Evolutionary conservation across 2,797 vertebrate species (phyloP).

Genomic region (Microcaecilia unicolor): DNA sequence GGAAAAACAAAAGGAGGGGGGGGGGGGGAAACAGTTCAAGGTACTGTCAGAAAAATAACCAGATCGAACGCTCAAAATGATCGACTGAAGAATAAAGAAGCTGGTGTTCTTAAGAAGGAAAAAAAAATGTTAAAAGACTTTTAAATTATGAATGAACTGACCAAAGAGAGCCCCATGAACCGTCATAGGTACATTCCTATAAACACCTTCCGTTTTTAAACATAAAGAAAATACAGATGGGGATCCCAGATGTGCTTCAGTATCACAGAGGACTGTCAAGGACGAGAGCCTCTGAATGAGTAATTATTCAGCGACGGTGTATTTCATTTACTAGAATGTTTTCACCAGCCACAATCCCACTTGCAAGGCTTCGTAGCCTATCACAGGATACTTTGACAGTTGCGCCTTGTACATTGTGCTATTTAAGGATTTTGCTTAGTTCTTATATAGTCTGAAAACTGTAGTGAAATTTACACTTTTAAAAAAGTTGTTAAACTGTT

Average conservation of each 20-base stretch:
- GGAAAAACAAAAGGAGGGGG: too few species aligned
- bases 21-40: too few species aligned
- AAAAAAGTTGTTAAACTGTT: conserved; percentile 18
- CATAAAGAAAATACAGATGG: too few species aligned
- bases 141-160: too few species aligned
- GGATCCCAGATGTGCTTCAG: too few species aligned
- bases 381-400: conserved; percentile 10
- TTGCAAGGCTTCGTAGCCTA: conserved; percentile 9
- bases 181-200: too few species aligned
- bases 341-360: conserved; percentile 8
- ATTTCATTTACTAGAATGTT: conserved; percentile 22
- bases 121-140: conserved; percentile 24
- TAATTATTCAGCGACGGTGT: conserved; percentile 27
- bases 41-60: conserved; percentile 23
- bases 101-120: conserved; percentile 16
- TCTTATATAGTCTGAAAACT: conserved; percentile 22
- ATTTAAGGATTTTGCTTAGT: conserved; percentile 1
- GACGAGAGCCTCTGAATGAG: too few species aligned
- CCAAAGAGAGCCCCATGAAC: too few species aligned
- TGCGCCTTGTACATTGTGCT: not conserved
- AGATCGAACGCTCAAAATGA: too few species aligned
- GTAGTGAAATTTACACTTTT: conserved; percentile 17
- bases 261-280: too few species aligned
- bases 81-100: not conserved
- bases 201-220: too few species aligned